Percentiles rank a stretch among this genome's conserved stretches.
These are phyloP conservation scores for Zaprionus vittiger DNA, from an alignment of 1,140 invertebrate genomes.

Conservation along the genomic window DNA sequence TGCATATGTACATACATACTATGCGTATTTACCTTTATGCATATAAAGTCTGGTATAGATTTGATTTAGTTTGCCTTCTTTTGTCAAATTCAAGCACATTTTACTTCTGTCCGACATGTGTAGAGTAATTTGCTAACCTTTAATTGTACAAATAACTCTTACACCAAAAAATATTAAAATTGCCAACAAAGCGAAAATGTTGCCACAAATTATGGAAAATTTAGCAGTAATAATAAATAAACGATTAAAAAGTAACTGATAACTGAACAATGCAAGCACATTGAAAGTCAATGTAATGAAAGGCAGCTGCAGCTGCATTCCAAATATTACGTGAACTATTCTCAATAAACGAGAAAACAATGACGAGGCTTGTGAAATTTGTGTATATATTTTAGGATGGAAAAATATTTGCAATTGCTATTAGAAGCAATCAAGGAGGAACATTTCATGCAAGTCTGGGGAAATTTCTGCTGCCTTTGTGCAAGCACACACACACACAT, in stretches of 20 bases:
- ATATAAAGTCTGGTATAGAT: too few species aligned
- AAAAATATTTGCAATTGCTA: conserved; percentile 53
- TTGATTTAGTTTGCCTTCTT: too few species aligned
- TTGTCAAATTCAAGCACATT: too few species aligned
- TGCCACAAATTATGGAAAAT: background rate
- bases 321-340: conserved; percentile 7
- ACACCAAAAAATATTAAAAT: background rate
- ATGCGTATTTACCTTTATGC: too few species aligned
- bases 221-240: conserved; percentile 6
- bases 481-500: conserved; percentile 2
- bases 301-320: background rate
- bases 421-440: conserved; percentile 53
- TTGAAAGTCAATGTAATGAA: background rate
- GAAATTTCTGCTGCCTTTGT: conserved; percentile 28
- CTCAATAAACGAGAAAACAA: conserved; percentile 17
- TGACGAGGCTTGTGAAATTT: conserved; percentile 19
- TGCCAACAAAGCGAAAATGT: background rate
- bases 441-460: conserved; percentile 18
- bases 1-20: too few species aligned
- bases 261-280: background rate
- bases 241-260: background rate
- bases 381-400: conserved; percentile 5
- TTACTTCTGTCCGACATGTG: too few species aligned
- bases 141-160: background rate
- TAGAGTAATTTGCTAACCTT: background rate